Percentiles rank a stretch among this genome's conserved stretches.
phyloP scores from a whole-genome alignment of 2,113 vertebrate genomes.

The Hypocryptadius cinnamomeus region DNA sequence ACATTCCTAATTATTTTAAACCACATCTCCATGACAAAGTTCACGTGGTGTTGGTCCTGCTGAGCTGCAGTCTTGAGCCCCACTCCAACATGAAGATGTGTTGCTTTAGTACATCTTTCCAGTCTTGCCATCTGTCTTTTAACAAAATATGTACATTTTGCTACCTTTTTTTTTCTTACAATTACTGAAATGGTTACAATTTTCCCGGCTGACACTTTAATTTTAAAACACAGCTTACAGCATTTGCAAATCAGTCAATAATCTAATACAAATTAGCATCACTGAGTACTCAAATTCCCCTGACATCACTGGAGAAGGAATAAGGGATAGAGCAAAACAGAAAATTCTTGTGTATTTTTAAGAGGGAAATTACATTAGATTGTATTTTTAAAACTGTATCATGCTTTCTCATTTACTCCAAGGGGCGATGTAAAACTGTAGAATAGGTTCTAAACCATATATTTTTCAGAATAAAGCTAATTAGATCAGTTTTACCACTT shows the following conservation, averaged over 20 bases:
- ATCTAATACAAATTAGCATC: not conserved
- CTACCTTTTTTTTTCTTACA: not conserved
- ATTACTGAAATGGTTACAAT: not conserved
- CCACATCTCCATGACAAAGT: not conserved
- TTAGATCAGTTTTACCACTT: not conserved
- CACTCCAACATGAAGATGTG: not conserved
- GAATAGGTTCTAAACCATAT: not conserved
- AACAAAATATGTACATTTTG: not conserved
- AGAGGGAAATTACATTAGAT: not conserved
- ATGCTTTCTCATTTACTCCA: not conserved
- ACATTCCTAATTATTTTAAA: not conserved
- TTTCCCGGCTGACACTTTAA: not conserved
- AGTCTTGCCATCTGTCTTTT: not conserved
- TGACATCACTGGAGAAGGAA: not conserved
- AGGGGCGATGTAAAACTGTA: not conserved
- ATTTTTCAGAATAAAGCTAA: slow-evolving; percentile 12
- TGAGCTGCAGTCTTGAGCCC: not conserved
- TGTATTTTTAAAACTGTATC: not conserved
- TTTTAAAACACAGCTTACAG: not conserved
- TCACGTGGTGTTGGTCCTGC: not conserved
- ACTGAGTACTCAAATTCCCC: slow-evolving; percentile 15
- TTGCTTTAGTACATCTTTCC: not conserved
- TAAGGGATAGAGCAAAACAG: not conserved
- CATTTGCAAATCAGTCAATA: not conserved
- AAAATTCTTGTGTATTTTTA: not conserved